Conservation (phyloP, 2,797 vertebrate species). For the Lithobates pipiens region DNA sequence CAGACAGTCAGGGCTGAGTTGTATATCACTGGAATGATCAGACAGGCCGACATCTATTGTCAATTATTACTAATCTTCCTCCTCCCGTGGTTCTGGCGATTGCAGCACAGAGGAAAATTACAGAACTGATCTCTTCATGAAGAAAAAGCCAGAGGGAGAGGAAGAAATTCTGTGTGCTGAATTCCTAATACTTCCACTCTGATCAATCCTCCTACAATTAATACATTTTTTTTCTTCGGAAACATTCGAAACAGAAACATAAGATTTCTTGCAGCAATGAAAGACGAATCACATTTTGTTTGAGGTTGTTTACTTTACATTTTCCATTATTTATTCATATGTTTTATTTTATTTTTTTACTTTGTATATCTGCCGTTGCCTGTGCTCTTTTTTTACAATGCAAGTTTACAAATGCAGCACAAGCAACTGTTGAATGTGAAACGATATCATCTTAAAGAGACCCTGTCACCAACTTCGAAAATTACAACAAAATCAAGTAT, state of each 20-base stretch:
- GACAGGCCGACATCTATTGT: slow-evolving; percentile 23
- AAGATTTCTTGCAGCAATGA: not conserved
- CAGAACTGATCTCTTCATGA: slow-evolving; percentile 30
- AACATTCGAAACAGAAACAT: not conserved
- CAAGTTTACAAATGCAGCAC: no score
- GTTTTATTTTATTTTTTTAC: no score
- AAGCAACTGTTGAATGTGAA: no score
- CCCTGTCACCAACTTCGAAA: no score
- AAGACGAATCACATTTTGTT: not conserved
- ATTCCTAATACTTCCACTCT: slow-evolving; percentile 3
- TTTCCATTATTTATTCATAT: not conserved
- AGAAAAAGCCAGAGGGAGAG: slow-evolving; percentile 15
- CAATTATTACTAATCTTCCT: slow-evolving; percentile 33
- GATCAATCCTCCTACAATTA: not conserved
- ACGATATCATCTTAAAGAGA: no score
- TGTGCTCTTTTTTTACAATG: no score
- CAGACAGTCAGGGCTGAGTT: not conserved
- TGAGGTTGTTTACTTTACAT: not conserved
- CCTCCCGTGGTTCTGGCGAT: not conserved
- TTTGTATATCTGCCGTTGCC: no score
- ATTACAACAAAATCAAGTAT: no score
- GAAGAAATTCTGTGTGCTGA: not conserved
- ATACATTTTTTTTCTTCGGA: not conserved
- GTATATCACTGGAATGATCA: slow-evolving; percentile 22
- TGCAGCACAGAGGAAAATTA: slow-evolving; percentile 15